These are phyloP conservation scores for Cryptus viduatorius DNA, from an alignment of 2,888 invertebrate genomes.

Conservation along the genomic window DNA sequence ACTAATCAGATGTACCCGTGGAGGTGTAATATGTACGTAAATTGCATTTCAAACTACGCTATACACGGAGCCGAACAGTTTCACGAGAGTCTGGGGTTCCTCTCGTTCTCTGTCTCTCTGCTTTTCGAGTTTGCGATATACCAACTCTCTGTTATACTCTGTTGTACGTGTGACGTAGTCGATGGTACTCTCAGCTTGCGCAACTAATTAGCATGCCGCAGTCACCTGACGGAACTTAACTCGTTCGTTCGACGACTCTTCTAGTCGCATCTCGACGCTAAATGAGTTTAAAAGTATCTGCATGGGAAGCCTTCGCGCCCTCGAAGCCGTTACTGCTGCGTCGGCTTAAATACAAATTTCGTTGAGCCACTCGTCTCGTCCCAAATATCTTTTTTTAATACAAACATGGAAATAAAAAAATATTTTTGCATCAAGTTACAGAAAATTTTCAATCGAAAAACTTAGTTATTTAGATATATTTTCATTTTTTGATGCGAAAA, in stretches of 20 bases:
- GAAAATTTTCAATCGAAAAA: no score
- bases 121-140: conserved; percentile 33
- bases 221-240: conserved; percentile 77
- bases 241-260: conserved; percentile 58
- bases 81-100: conserved; percentile 15
- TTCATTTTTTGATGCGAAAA: no score
- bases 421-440: no score
- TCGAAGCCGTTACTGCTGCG: background rate
- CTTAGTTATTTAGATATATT: no score
- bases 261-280: conserved; percentile 60
- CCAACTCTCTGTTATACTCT: conserved; percentile 35
- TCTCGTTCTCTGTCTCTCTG: conserved; percentile 23
- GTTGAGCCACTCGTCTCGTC: background rate
- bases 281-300: conserved; percentile 65
- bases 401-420: no score
- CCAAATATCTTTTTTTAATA: background rate
- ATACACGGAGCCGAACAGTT: background rate
- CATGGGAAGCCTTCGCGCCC: background rate
- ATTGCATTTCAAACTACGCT: conserved; percentile 59
- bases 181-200: conserved; percentile 71
- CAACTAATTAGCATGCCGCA: conserved; percentile 77
- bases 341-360: conserved; percentile 5
- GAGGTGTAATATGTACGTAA: conserved; percentile 63
- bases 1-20: conserved; percentile 48
- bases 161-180: conserved; percentile 50